Evolutionary conservation across 2,888 invertebrate genomes (phyloP), one percentile per base, ranked within the genome.

Genomic region (Acleris cristana): DNA sequence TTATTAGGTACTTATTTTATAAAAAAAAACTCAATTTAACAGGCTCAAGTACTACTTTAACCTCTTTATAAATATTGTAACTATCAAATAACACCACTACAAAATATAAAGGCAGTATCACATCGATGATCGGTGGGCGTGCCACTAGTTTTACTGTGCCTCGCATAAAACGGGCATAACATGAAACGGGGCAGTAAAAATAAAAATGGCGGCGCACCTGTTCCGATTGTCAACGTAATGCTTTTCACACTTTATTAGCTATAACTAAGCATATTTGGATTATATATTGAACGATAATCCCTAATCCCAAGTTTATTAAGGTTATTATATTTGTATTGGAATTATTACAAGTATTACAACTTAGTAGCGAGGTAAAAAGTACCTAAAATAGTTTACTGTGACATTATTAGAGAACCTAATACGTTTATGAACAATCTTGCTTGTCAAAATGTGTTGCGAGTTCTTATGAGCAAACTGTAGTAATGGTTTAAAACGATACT

Each of bases 401-500:
- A 49, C 19, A n/a, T 48, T 40, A 40, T 40, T 40, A 14, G 8
- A 4, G 10, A 40, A 40, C 5, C 0, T 3, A 40, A 40, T 4
- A 40, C 14, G 5, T 14, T 14, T 40, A 14, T 14, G 14, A 14
- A 14, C 40, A 40, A 4, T 21, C 40, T 60, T 60, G 40, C 40
- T 60, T 60, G 40, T 40, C 40, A 40, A 40, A 40, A 51, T 16
- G 12, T 12, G 14, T 14, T 48, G 48, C 3, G 34, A 34, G 34
- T 34, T 30, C 30, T 30, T 34, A 34, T n/a, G 48, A 48, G 6
- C 6, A 16, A 34, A 19, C 5, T 3, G 45, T n/a, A 6, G 26
- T 53, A 62, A 79, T 30, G 34, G 34, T 34, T 34, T 34, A 34
- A 34, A 79, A 75, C 65, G 79, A 60, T 74, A 83, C 82, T 16